A percentile compares a stretch with the other conserved stretches of the same genome.
Evolutionary conservation across 2,797 vertebrate genomes (phyloP).

Genomic region (Podarcis lilfordi): DNA sequence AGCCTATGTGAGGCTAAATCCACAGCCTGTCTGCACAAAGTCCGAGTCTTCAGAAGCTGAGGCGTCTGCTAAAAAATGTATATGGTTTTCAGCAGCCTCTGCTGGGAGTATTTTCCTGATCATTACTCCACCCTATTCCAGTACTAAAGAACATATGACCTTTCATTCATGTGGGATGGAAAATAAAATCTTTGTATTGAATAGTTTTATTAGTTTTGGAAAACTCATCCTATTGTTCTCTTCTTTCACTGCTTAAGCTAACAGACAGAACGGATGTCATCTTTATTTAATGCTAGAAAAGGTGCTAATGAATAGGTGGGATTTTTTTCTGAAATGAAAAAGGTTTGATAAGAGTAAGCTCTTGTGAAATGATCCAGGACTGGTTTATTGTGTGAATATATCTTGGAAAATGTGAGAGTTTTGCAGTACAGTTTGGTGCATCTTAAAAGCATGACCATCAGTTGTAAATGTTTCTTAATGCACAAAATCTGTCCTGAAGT

Average conservation of each 20-base stretch:
- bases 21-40: slow-evolving; percentile 63
- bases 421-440: slow-evolving; percentile 24
- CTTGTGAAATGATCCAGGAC: slow-evolving; percentile 51
- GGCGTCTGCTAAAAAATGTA: slow-evolving; percentile 52
- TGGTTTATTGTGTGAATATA: slow-evolving; percentile 30
- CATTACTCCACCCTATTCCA: slow-evolving; percentile 36
- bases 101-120: slow-evolving; percentile 39
- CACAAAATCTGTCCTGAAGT: neutral
- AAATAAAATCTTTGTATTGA: slow-evolving; percentile 59
- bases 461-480: slow-evolving; percentile 21
- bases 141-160: slow-evolving; percentile 43
- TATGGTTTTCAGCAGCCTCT: slow-evolving; percentile 61
- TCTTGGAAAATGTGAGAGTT: slow-evolving; percentile 56
- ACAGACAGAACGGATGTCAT: slow-evolving; percentile 67
- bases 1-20: neutral
- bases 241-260: slow-evolving; percentile 65
- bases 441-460: slow-evolving; percentile 33
- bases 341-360: slow-evolving; percentile 48
- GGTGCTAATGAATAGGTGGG: slow-evolving; percentile 65
- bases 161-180: slow-evolving; percentile 62
- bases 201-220: slow-evolving; percentile 66
- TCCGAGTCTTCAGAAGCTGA: slow-evolving; percentile 47
- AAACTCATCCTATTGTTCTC: slow-evolving; percentile 67
- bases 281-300: slow-evolving; percentile 60
- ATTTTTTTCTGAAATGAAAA: slow-evolving; percentile 21